Evolutionary conservation across 2,113 vertebrate genomes (phyloP).

Genomic region (Nycticebus coucang): DNA sequence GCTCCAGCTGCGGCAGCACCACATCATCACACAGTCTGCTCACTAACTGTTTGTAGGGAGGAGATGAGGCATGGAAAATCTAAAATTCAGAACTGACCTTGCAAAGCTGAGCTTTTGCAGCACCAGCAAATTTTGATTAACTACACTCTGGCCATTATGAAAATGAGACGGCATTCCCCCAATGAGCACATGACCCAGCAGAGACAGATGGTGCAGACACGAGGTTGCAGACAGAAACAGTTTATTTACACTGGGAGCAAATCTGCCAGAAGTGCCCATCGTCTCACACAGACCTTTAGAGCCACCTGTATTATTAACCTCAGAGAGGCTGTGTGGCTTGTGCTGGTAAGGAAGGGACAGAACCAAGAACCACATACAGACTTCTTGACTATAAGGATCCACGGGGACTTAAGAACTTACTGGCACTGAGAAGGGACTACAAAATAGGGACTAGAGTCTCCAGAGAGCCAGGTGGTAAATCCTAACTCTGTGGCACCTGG

Average conservation of each 20-base stretch:
- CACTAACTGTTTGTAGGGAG: background rate
- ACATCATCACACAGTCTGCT: background rate
- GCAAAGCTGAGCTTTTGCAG: background rate
- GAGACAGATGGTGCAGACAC: background rate
- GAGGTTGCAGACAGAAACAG: background rate
- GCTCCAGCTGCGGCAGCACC: accelerated
- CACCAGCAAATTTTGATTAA: background rate
- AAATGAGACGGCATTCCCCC: background rate
- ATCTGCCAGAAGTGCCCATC: accelerated
- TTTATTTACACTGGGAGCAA: no score
- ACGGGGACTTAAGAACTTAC: accelerated
- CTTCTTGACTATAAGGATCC: background rate
- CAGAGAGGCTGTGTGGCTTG: background rate
- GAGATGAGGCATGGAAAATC: background rate
- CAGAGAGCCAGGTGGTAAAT: background rate
- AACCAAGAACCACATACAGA: background rate
- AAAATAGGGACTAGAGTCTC: background rate
- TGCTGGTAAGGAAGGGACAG: background rate
- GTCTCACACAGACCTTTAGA: background rate
- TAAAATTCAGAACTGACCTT: background rate
- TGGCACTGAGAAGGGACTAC: background rate
- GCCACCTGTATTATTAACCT: background rate
- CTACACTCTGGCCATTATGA: background rate
- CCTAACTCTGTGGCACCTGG: background rate
- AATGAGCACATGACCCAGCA: background rate